Conservation (phyloP, 2,113 vertebrate species). For the Centrocercus urophasianus region DNA sequence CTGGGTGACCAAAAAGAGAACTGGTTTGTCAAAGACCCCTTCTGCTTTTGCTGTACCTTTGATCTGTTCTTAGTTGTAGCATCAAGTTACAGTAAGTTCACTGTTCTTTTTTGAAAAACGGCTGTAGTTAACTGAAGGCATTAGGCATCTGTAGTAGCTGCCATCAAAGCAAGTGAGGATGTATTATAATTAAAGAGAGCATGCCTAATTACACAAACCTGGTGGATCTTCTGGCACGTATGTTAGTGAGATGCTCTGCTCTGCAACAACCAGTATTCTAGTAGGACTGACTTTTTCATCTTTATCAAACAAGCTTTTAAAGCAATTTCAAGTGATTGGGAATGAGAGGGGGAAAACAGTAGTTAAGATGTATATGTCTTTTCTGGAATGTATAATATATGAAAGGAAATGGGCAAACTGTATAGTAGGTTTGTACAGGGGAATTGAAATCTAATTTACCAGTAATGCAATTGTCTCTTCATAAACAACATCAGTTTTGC, state of each 20-base stretch:
- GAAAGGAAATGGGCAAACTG: conserved; percentile 67
- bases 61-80: background rate
- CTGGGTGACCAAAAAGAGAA: background rate
- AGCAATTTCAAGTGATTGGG: conserved; percentile 37
- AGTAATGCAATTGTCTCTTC: conserved; percentile 65
- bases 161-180: background rate
- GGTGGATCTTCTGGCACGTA: background rate
- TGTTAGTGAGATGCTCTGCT: background rate
- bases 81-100: background rate
- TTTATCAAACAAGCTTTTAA: conserved; percentile 6
- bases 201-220: background rate
- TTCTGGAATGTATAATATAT: conserved; percentile 50
- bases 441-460: conserved; percentile 64
- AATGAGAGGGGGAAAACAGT: background rate
- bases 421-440: conserved; percentile 44
- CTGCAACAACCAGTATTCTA: background rate
- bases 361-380: conserved; percentile 52
- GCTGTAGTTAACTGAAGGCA: background rate
- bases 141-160: background rate
- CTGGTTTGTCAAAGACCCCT: background rate
- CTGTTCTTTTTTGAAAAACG: background rate
- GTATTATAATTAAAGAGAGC: background rate
- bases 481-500: conserved; percentile 65
- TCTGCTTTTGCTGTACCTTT: background rate
- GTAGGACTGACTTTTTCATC: background rate